Evolutionary conservation across 2,797 vertebrate genomes (phyloP).

Genomic region (Acrossocheilus wenchowensis): DNA sequence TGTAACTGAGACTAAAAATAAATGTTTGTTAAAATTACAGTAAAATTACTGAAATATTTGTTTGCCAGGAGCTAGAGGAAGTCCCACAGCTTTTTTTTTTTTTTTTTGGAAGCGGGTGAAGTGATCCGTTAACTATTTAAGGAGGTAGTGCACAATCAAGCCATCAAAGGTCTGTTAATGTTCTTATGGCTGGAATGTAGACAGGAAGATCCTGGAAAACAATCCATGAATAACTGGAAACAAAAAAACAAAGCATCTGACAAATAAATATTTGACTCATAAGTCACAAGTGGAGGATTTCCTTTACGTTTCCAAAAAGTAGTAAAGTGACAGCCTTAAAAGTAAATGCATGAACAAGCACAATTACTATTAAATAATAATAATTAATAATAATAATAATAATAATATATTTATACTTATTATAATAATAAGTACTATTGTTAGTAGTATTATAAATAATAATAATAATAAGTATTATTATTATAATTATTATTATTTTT

Average conservation of each 20-base stretch:
- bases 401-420: too few species aligned
- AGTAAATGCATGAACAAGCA: neutral
- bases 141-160: neutral
- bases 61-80: neutral
- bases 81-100: neutral
- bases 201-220: conserved; percentile 33
- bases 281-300: neutral
- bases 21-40: neutral
- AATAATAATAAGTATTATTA: neutral
- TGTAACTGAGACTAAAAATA: neutral
- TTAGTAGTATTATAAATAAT: neutral
- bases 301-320: neutral
- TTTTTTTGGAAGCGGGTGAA: neutral
- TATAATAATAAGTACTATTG: neutral
- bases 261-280: conserved; percentile 10
- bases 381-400: neutral
- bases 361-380: neutral
- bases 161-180: conserved; percentile 22
- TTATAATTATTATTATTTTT: neutral
- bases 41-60: neutral
- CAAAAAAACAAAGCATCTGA: conserved; percentile 23
- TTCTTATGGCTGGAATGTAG: conserved; percentile 32
- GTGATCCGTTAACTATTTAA: conserved; percentile 5
- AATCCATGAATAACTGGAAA: conserved; percentile 31
- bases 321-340: neutral